Conservation (phyloP, 2,797 vertebrate species). For the Crenichthys baileyi region DNA sequence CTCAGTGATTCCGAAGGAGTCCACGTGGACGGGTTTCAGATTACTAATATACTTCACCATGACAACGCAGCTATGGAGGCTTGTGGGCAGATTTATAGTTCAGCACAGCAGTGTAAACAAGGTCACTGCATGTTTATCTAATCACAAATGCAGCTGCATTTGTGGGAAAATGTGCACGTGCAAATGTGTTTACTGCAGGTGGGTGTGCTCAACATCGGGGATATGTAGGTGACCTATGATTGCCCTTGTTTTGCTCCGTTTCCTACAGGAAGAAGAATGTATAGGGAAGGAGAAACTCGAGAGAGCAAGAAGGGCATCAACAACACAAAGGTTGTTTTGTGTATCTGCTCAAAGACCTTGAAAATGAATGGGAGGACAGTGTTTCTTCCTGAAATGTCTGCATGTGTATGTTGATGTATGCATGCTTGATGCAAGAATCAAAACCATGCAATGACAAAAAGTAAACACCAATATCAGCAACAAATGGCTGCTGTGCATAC, state of each 20-base stretch:
- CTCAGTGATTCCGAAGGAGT: conserved; percentile 10
- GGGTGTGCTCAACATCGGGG: not conserved
- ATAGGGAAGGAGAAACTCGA: not conserved
- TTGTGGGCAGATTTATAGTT: conserved; percentile 38
- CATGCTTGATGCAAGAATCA: not conserved
- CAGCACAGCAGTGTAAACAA: conserved; percentile 35
- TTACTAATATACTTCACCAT: conserved; percentile 52
- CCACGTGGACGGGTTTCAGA: conserved; percentile 33
- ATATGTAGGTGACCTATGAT: conserved; percentile 6
- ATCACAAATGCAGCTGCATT: conserved; percentile 14
- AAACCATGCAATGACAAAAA: not conserved
- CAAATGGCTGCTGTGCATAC: too few species aligned
- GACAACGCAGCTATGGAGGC: conserved; percentile 29
- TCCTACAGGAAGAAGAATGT: not conserved
- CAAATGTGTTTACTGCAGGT: conserved; percentile 16
- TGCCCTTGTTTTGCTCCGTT: not conserved
- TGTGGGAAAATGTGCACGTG: not conserved
- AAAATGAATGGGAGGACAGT: conserved; percentile 18
- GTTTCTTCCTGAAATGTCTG: conserved; percentile 10
- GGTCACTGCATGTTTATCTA: conserved; percentile 42
- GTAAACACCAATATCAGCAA: not conserved
- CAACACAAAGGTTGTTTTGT: not conserved
- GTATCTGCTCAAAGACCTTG: conserved; percentile 22
- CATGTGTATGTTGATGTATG: not conserved
- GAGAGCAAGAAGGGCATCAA: not conserved